phyloP scores from a whole-genome alignment of 2,888 invertebrate genomes.

The Ichneumoninae sp. region DNA sequence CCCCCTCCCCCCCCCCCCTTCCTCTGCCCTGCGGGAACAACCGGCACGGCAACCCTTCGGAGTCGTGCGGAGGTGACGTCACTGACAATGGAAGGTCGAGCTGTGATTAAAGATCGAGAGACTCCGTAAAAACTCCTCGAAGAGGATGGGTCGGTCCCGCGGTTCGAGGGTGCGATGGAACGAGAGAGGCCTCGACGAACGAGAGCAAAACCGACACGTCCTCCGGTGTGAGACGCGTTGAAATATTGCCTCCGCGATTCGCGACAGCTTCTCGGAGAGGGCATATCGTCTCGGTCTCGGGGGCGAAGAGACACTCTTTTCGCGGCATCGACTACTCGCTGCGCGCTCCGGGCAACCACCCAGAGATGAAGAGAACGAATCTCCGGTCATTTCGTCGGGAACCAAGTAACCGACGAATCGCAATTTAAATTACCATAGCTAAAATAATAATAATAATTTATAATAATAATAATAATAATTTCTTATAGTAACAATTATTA shows the following conservation, averaged over 20 bases:
- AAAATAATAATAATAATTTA: neutral
- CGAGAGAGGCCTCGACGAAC: neutral
- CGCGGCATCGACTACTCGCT: slow-evolving; percentile 27
- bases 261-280: slow-evolving; percentile 77
- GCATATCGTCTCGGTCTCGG: slow-evolving; percentile 53
- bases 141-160: slow-evolving; percentile 70
- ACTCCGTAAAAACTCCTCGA: slow-evolving; percentile 82
- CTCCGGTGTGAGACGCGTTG: slow-evolving; percentile 70
- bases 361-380: neutral
- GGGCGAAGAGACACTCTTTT: slow-evolving; percentile 47
- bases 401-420: neutral
- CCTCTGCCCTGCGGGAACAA: slow-evolving; percentile 10
- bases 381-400: neutral
- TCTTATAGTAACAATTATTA: no score
- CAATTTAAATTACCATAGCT: neutral
- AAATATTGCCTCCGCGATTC: slow-evolving; percentile 82
- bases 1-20: neutral
- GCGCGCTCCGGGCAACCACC: neutral
- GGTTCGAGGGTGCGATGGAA: slow-evolving; percentile 13
- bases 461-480: neutral
- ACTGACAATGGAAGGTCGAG: slow-evolving; percentile 84
- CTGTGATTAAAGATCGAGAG: slow-evolving; percentile 84
- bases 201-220: slow-evolving; percentile 54
- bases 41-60: slow-evolving; percentile 74
- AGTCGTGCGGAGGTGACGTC: slow-evolving; percentile 82